Evolutionary conservation across 2,888 invertebrate species (phyloP), one percentile per base, ranked within the genome.

Genomic region (Rhamphomyia laevipes): DNA sequence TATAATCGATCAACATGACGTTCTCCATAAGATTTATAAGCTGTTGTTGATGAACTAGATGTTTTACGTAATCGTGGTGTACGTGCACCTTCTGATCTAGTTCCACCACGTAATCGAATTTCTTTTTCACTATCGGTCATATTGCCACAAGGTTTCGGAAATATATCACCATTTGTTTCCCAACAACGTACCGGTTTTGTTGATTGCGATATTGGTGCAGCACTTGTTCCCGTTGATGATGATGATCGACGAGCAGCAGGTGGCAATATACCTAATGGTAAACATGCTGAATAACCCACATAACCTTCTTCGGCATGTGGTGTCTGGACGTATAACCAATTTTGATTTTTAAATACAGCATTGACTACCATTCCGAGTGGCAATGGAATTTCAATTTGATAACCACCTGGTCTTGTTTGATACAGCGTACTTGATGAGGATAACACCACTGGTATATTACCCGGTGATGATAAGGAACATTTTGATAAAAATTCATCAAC

Each of bases 281-380:
- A 65, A 62, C 88, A 88, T 3, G 85, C 81, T 15, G 78, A 76
- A 55, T 86, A 87, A 53, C 80, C 76, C 18, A 89, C 82, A 59
- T 88, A 89, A 0, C 89, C 89, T 64, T 88, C 88, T 57, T 86
- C 83, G 0, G 83, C 86, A 57, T 88, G 89, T 3, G 88, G 86
- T 1, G 88, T 89, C 66, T 88, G 87, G 16, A 84, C 86, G 62
- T 87, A 89, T 35, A 89, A 68, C 89, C 89, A 89, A 59, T 81
- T 81, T 58, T 86, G 81, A 61, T 86, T 87, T 66, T 87, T 87
- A 67, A 88, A 89, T 23, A 89, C 84, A 0, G 87, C 88, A 65
- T 89, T 89, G 12, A 89, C 87, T 4, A 89, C 87, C 67, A 87
- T 88, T 5, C 89, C 89, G 51, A 88, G 70, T 0, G 87, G 86